Conservation (phyloP, 2,888 invertebrate species). For the Nephrotoma guestfalica region DNA sequence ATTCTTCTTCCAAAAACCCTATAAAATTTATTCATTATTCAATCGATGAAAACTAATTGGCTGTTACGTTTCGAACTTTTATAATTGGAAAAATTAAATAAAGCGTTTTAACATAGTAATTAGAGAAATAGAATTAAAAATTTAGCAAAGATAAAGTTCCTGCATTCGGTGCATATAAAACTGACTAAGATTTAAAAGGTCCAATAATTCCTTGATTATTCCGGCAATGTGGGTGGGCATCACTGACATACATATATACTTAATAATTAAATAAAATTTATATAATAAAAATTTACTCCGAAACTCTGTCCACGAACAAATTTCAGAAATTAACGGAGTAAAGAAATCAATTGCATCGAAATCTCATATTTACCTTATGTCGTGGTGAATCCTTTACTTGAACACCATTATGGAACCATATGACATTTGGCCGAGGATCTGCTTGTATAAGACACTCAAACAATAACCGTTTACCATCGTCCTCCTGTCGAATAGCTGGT, state of each 20-base stretch:
- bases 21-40: too few relatives aligned
- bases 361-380: constrained; percentile 53
- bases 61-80: too few relatives aligned
- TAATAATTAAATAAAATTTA: too few relatives aligned
- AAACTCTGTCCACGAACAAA: background rate
- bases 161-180: too few relatives aligned
- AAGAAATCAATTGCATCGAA: background rate
- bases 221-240: background rate
- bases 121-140: too few relatives aligned
- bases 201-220: too few relatives aligned
- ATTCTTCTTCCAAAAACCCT: too few relatives aligned
- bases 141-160: too few relatives aligned
- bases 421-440: constrained; percentile 76
- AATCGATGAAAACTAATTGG: too few relatives aligned
- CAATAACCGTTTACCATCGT: constrained; percentile 83
- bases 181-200: too few relatives aligned
- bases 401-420: constrained; percentile 80
- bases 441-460: constrained; percentile 92
- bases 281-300: background rate
- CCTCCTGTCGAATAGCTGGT: constrained; percentile 93
- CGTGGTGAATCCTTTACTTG: constrained; percentile 67
- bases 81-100: too few relatives aligned
- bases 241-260: background rate
- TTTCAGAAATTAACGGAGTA: background rate
- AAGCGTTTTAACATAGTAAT: too few relatives aligned